Evolutionary conservation across 2,888 invertebrate genomes (phyloP).

Genomic region (Cerceris rybyensis): DNA sequence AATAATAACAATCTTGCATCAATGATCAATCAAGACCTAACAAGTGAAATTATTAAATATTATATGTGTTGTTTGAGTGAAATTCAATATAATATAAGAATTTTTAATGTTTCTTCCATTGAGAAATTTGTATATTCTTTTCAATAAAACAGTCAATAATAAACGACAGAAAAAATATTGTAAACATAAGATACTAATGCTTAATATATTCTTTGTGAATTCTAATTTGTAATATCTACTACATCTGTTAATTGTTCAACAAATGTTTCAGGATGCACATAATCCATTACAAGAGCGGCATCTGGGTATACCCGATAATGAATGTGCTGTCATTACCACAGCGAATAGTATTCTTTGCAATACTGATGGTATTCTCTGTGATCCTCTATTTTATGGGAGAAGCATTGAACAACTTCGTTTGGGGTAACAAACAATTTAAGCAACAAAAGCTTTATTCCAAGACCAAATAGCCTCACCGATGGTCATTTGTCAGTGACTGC

Average conservation of each 20-base stretch:
- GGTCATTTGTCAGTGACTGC: conserved; percentile 66
- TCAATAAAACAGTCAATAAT: too few relatives aligned
- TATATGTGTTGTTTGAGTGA: too few relatives aligned
- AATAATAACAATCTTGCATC: too few relatives aligned
- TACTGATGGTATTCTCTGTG: conserved; percentile 85
- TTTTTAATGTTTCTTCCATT: too few relatives aligned
- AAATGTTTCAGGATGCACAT: conserved; percentile 85
- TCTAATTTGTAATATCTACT: background rate
- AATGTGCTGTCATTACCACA: conserved; percentile 89
- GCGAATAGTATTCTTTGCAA: conserved; percentile 88
- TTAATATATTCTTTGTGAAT: background rate
- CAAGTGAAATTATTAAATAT: too few relatives aligned
- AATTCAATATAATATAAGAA: too few relatives aligned
- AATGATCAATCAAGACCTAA: too few relatives aligned
- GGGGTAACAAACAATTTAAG: conserved; percentile 85
- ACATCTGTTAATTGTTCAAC: background rate
- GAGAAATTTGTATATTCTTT: too few relatives aligned
- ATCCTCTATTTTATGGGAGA: conserved; percentile 89
- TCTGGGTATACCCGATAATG: conserved; percentile 97
- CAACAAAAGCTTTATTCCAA: conserved; percentile 75
- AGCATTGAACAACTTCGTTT: conserved; percentile 87
- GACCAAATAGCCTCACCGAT: conserved; percentile 75
- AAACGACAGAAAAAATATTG: background rate
- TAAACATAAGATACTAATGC: background rate
- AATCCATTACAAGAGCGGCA: conserved; percentile 88